phyloP scores from a whole-genome alignment of 2,888 invertebrate genomes.

The Cotesia congregata region DNA sequence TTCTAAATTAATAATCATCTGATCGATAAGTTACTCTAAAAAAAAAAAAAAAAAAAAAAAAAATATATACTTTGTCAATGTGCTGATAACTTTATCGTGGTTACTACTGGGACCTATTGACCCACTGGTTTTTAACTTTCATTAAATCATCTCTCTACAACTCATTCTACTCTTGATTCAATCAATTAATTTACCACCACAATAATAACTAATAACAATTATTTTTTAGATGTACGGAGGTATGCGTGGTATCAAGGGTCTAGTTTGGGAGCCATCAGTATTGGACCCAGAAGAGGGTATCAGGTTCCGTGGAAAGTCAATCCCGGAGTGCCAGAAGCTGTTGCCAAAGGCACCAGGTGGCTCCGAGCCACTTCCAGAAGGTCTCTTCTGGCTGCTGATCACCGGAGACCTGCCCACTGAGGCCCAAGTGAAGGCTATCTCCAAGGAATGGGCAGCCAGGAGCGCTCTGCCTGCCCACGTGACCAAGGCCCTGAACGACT shows the following conservation, averaged over 20 bases:
- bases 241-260: slow-evolving; percentile 95
- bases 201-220: slow-evolving; percentile 13
- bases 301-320: slow-evolving; percentile 92
- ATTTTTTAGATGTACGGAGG: slow-evolving; percentile 86
- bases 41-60: not conserved
- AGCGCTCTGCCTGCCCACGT: slow-evolving; percentile 89
- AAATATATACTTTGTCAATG: not conserved
- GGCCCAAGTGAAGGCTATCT: slow-evolving; percentile 76
- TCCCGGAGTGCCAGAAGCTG: slow-evolving; percentile 91
- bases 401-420: slow-evolving; percentile 91
- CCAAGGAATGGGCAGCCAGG: slow-evolving; percentile 77
- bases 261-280: slow-evolving; percentile 96
- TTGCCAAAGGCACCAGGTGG: slow-evolving; percentile 88
- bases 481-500: slow-evolving; percentile 92
- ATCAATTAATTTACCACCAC: not conserved
- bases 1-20: not conserved
- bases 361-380: slow-evolving; percentile 90
- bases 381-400: slow-evolving; percentile 92
- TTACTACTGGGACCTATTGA: not conserved
- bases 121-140: not conserved
- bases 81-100: not conserved
- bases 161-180: not conserved
- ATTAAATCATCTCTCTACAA: not conserved
- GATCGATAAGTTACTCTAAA: not conserved
- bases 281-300: slow-evolving; percentile 96